phyloP scores from a whole-genome alignment of 2,888 invertebrate genomes.

The Diaprepes abbreviatus region DNA sequence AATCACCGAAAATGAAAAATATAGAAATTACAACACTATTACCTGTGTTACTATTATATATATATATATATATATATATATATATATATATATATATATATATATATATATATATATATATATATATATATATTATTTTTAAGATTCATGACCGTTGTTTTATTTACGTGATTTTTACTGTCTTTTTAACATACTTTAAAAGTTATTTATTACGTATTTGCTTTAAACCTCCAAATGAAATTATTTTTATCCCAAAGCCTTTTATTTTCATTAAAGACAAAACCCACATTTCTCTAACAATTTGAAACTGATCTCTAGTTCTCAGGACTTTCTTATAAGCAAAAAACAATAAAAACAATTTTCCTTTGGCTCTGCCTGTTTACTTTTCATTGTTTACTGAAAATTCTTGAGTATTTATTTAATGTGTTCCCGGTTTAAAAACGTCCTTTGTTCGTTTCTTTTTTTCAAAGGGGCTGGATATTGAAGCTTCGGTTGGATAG shows the following conservation, averaged over 20 bases:
- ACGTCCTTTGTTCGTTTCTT: conserved; percentile 6
- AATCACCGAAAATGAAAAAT: no score
- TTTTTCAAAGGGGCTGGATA: conserved; percentile 14
- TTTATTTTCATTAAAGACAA: background rate
- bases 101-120: no score
- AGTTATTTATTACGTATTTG: no score
- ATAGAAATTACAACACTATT: no score
- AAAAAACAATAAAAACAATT: conserved; percentile 19
- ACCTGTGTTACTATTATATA: no score
- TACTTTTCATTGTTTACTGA: conserved; percentile 21
- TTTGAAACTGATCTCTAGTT: conserved; percentile 3
- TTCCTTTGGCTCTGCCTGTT: conserved; percentile 8
- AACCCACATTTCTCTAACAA: background rate
- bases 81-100: no score
- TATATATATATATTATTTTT: no score
- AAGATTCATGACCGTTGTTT: no score
- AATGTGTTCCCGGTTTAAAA: conserved; percentile 26
- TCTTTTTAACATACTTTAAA: no score
- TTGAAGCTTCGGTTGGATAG: conserved; percentile 9
- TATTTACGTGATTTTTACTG: no score
- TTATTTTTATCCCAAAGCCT: background rate
- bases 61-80: no score
- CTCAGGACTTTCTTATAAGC: conserved; percentile 9
- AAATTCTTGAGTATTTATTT: conserved; percentile 20
- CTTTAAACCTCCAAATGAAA: no score